Evolutionary conservation across 2,888 invertebrate species (phyloP).

Genomic region (Nymphalis c-album): DNA sequence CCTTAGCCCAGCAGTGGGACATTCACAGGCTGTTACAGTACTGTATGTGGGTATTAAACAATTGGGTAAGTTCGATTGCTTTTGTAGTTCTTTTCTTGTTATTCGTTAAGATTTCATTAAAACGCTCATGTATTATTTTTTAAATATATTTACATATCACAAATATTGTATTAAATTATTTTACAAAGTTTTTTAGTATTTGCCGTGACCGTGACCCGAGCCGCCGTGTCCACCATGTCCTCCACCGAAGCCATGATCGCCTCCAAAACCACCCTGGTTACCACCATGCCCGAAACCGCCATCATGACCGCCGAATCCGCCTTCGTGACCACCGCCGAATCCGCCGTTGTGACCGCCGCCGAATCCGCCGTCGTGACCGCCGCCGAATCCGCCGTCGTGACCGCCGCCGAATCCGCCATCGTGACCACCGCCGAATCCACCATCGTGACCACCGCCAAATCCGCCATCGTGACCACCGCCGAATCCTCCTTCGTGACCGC

Average conservation of each 20-base stretch:
- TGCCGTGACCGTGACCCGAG: not conserved
- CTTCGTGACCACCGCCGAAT: slow-evolving; percentile 8
- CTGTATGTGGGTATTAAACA: no score
- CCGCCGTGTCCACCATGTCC: slow-evolving; percentile 1
- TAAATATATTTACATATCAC: slow-evolving; percentile 16
- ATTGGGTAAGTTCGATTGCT: no score
- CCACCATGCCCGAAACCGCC: not conserved
- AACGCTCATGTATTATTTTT: not conserved
- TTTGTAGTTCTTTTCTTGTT: no score
- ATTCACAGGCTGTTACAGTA: no score
- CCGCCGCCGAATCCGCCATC: slow-evolving; percentile 9
- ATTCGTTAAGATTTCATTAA: no score
- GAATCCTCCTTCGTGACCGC: slow-evolving; percentile 10
- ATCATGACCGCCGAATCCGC: not conserved
- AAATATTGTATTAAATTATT: slow-evolving; percentile 1
- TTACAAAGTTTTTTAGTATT: not conserved
- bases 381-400: not conserved
- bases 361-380: slow-evolving; percentile 3
- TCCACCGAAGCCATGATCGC: slow-evolving; percentile 19
- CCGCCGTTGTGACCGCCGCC: not conserved
- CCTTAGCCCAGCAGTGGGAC: no score
- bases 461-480: slow-evolving; percentile 1
- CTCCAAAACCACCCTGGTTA: slow-evolving; percentile 14
- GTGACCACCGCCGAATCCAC: not conserved
- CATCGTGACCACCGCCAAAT: slow-evolving; percentile 10